These are phyloP conservation scores for Xylota segnis DNA, from an alignment of 2,888 invertebrate species.

Conservation along the genomic window DNA sequence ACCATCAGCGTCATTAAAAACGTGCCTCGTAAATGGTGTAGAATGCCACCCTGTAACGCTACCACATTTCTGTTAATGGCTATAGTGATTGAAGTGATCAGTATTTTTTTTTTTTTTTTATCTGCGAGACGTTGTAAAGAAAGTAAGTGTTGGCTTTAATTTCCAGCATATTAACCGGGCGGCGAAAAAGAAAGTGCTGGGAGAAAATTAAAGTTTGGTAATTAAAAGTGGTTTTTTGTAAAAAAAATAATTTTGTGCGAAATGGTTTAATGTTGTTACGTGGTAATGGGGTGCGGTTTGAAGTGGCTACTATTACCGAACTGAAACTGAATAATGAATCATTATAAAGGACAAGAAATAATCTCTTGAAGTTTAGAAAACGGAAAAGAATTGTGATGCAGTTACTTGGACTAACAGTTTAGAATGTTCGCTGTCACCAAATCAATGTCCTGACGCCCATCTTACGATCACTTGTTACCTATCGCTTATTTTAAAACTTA, in stretches of 20 bases:
- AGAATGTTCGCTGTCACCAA: no score
- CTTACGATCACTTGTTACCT: no score
- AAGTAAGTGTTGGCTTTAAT: slow-evolving; percentile 27
- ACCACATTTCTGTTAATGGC: slow-evolving; percentile 4
- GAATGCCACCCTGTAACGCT: slow-evolving; percentile 7
- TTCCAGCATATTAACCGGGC: not conserved
- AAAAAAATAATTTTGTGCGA: no score
- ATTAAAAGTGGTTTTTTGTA: not conserved
- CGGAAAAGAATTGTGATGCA: no score
- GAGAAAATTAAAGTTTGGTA: slow-evolving; percentile 5
- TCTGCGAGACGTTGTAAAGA: slow-evolving; percentile 4
- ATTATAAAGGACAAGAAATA: no score
- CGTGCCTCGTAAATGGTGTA: not conserved
- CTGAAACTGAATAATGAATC: no score
- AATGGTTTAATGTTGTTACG: not conserved
- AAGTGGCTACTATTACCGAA: no score
- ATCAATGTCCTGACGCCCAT: no score
- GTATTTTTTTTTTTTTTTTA: not conserved
- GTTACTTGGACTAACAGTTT: no score
- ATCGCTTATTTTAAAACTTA: no score
- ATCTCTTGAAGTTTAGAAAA: no score
- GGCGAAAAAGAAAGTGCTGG: slow-evolving; percentile 27
- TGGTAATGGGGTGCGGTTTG: not conserved
- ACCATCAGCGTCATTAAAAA: slow-evolving; percentile 21
- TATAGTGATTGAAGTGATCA: slow-evolving; percentile 5